A percentile compares a stretch with the other conserved stretches of the same genome.
Evolutionary conservation across 2,113 vertebrate genomes (phyloP).

Genomic region (Actinemys pallida): DNA sequence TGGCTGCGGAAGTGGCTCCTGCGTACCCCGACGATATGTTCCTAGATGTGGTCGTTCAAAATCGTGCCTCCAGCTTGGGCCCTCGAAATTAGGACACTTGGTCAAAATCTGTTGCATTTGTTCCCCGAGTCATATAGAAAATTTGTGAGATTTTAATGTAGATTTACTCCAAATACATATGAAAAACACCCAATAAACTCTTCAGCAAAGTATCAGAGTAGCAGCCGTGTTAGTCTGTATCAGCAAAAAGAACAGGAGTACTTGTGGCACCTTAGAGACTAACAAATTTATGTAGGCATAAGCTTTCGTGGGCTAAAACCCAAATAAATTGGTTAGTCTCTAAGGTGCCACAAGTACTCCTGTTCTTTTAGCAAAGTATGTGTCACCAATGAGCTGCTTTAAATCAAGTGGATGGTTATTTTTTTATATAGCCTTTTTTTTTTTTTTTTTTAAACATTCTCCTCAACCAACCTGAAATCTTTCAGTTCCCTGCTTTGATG

Average conservation of each 20-base stretch:
- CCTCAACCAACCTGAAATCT: not conserved
- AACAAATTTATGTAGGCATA: too few species aligned
- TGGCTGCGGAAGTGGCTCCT: not conserved
- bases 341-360: too few species aligned
- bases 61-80: not conserved
- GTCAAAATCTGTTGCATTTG: not conserved
- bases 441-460: not conserved
- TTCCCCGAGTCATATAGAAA: not conserved
- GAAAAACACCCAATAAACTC: not conserved
- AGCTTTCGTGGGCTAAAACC: too few species aligned
- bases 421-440: not conserved
- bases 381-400: not conserved
- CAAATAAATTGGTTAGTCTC: too few species aligned
- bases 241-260: too few species aligned
- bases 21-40: accelerated
- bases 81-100: not conserved
- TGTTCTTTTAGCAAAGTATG: not conserved
- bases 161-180: not conserved
- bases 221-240: too few species aligned
- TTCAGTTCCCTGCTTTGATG: not conserved
- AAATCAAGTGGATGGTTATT: not conserved
- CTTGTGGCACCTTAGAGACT: too few species aligned
- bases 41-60: not conserved
- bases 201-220: not conserved
- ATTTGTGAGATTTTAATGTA: not conserved